Conservation (phyloP, 2,113 vertebrate genomes). For the Rhinopithecus roxellana region DNA sequence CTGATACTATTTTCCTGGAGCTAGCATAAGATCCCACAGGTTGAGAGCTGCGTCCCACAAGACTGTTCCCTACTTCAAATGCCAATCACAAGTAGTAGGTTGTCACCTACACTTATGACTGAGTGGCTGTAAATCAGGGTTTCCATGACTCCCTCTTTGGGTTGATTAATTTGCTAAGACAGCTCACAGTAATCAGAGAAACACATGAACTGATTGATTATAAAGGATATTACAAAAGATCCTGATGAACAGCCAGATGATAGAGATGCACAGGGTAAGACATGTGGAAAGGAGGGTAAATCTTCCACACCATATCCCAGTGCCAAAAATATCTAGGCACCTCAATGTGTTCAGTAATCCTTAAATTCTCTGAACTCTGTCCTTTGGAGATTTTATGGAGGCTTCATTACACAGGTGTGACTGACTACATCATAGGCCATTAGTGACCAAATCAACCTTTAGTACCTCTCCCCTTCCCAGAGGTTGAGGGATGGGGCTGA, state of each 20-base stretch:
- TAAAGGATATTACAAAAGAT: neutral
- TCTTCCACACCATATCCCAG: neutral
- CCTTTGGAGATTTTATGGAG: neutral
- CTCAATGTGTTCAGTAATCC: neutral
- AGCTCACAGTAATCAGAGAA: neutral
- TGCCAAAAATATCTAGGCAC: too few species aligned
- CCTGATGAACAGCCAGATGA: neutral
- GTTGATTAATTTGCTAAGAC: neutral
- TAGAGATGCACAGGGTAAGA: neutral
- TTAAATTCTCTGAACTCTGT: neutral
- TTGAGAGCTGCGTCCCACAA: neutral
- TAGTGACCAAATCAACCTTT: neutral
- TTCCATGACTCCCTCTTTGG: neutral
- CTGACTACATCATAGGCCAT: neutral
- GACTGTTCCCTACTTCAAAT: neutral
- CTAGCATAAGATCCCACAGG: neutral
- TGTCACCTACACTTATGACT: neutral
- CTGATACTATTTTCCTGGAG: neutral
- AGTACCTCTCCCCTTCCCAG: too few species aligned
- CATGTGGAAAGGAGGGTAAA: neutral
- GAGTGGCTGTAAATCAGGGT: neutral
- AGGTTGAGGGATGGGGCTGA: neutral
- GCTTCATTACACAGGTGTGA: neutral
- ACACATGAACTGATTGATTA: neutral
- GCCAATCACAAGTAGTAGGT: neutral